Evolutionary conservation across 2,888 invertebrate genomes (phyloP).

Genomic region (Epistrophe eligans): DNA sequence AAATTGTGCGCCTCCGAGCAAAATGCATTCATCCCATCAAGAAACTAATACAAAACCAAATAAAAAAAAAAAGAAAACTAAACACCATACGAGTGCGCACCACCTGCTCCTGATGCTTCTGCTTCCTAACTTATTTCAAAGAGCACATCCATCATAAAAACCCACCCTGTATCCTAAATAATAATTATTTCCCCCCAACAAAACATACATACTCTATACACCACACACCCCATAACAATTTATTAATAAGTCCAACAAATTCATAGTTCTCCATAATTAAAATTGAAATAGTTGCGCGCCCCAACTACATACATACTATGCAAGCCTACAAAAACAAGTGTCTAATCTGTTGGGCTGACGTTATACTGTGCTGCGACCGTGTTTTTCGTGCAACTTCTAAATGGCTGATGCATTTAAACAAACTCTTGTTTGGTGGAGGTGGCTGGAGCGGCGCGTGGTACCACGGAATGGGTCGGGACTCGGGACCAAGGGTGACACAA

Average conservation of each 20-base stretch:
- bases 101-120: slow-evolving; percentile 65
- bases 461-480: neutral
- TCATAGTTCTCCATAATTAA: slow-evolving; percentile 74
- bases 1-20: slow-evolving; percentile 59
- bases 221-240: slow-evolving; percentile 61
- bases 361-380: slow-evolving; percentile 22
- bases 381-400: slow-evolving; percentile 1
- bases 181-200: slow-evolving; percentile 66
- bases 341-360: slow-evolving; percentile 67
- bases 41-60: neutral
- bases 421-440: neutral
- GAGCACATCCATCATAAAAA: slow-evolving; percentile 72
- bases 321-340: slow-evolving; percentile 66
- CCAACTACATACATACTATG: neutral
- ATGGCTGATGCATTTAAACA: slow-evolving; percentile 52
- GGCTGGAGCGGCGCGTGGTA: neutral
- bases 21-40: slow-evolving; percentile 35
- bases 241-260: slow-evolving; percentile 73
- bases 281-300: slow-evolving; percentile 68
- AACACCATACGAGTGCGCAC: slow-evolving; percentile 62
- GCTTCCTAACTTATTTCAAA: slow-evolving; percentile 71
- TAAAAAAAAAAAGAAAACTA: neutral
- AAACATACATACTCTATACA: slow-evolving; percentile 11
- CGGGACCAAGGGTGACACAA: slow-evolving; percentile 61
- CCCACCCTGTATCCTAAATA: slow-evolving; percentile 65